Percentiles rank a stretch among this genome's conserved stretches.
phyloP scores from a whole-genome alignment of 2,113 vertebrate species.

The Galemys pyrenaicus region DNA sequence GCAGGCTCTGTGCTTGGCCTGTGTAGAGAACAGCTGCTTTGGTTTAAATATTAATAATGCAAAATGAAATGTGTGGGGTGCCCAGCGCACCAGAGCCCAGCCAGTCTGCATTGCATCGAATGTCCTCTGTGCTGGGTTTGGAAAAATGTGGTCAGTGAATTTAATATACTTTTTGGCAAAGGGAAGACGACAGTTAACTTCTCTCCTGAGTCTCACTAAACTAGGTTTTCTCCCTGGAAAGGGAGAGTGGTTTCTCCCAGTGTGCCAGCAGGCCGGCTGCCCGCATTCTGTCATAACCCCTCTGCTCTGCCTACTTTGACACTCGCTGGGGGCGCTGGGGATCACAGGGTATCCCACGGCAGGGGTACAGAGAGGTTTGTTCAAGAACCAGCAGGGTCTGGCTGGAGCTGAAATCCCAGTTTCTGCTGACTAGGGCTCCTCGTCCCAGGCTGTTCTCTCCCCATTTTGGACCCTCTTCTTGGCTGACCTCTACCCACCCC shows the following conservation, averaged over 20 bases:
- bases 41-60: slow-evolving; percentile 82
- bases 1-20: slow-evolving; percentile 46
- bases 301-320: slow-evolving; percentile 49
- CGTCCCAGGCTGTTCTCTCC: background rate
- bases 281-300: slow-evolving; percentile 14
- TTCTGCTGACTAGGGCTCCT: background rate
- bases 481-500: no score
- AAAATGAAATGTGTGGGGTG: slow-evolving; percentile 78
- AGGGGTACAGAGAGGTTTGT: background rate
- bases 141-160: slow-evolving; percentile 82
- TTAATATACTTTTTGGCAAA: slow-evolving; percentile 82
- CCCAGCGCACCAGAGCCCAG: slow-evolving; percentile 66
- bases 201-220: slow-evolving; percentile 55
- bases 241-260: slow-evolving; percentile 33
- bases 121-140: slow-evolving; percentile 69
- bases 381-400: background rate
- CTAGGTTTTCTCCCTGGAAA: slow-evolving; percentile 70
- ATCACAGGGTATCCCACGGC: background rate
- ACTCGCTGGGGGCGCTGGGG: background rate
- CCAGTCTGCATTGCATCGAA: slow-evolving; percentile 65
- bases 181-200: slow-evolving; percentile 75
- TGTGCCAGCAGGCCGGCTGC: slow-evolving; percentile 29
- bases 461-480: background rate
- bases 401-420: background rate
- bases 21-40: slow-evolving; percentile 77